Evolutionary conservation across 2,113 vertebrate genomes (phyloP).

Genomic region (Atractosteus spatula): DNA sequence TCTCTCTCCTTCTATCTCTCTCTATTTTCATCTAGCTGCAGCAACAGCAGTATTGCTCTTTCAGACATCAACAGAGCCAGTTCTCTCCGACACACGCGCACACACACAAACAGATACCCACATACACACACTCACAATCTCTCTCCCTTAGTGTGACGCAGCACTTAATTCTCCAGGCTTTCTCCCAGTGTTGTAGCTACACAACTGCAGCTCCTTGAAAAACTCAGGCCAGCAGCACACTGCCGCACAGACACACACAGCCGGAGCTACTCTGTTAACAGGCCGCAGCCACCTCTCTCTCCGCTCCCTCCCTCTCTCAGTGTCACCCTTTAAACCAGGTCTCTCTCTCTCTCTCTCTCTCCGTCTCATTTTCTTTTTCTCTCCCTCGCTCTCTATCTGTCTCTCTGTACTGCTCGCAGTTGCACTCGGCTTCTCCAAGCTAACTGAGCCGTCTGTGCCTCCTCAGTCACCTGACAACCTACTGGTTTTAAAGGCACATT

Average conservation of each 20-base stretch:
- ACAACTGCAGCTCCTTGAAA: constrained; percentile 78
- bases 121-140: constrained; percentile 12
- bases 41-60: constrained; percentile 76
- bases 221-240: constrained; percentile 42
- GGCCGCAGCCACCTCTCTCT: constrained; percentile 44
- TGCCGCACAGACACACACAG: constrained; percentile 26
- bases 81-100: constrained; percentile 57
- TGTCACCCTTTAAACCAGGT: constrained; percentile 49
- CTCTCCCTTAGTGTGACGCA: constrained; percentile 88
- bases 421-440: background rate
- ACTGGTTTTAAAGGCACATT: constrained; percentile 72
- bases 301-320: constrained; percentile 31
- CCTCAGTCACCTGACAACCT: constrained; percentile 67
- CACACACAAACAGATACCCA: constrained; percentile 33
- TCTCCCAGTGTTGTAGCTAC: constrained; percentile 79
- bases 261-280: constrained; percentile 52
- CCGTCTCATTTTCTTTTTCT: constrained; percentile 32
- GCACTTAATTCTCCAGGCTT: constrained; percentile 96
- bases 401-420: constrained; percentile 23
- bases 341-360: constrained; percentile 45
- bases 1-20: constrained; percentile 42
- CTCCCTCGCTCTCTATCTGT: constrained; percentile 37
- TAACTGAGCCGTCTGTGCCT: constrained; percentile 55
- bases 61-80: constrained; percentile 75
- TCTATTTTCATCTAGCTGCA: constrained; percentile 72